phyloP scores from a whole-genome alignment of 92 coral and sea anemone genomes.

The Palythoa caribaeorum region DNA sequence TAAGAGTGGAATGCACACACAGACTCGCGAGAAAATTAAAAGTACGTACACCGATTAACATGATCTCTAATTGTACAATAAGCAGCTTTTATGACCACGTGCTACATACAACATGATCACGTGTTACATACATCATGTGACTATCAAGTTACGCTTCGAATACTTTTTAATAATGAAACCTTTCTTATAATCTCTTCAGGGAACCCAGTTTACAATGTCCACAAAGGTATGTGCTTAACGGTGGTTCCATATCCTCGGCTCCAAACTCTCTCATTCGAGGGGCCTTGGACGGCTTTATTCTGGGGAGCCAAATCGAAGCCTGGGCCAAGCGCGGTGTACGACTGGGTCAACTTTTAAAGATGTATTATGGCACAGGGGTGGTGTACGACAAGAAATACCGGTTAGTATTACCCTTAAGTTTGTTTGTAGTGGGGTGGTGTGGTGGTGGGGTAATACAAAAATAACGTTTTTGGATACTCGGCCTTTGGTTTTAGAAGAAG shows the following conservation, averaged over 20 bases:
- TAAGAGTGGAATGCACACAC: no score
- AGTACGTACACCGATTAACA: no score
- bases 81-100: no score
- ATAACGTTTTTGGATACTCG: no score
- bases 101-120: no score
- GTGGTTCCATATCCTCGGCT: conserved; percentile 52
- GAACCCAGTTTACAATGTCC: conserved; percentile 64
- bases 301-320: conserved; percentile 58
- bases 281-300: conserved; percentile 76
- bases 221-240: conserved; percentile 1
- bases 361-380: conserved; percentile 81
- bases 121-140: background rate
- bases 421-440: background rate
- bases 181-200: conserved; percentile 32
- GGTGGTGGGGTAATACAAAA: no score
- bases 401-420: background rate
- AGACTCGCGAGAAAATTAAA: no score
- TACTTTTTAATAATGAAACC: background rate
- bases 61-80: no score
- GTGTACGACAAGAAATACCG: conserved; percentile 53
- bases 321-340: conserved; percentile 73
- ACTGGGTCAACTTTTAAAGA: conserved; percentile 77
- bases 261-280: conserved; percentile 76
- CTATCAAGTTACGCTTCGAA: background rate
- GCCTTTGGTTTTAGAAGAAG: background rate